A percentile compares a stretch with the other conserved stretches of the same genome.
phyloP scores from a whole-genome alignment of 2,888 invertebrate species.

The Dioctria linearis region DNA sequence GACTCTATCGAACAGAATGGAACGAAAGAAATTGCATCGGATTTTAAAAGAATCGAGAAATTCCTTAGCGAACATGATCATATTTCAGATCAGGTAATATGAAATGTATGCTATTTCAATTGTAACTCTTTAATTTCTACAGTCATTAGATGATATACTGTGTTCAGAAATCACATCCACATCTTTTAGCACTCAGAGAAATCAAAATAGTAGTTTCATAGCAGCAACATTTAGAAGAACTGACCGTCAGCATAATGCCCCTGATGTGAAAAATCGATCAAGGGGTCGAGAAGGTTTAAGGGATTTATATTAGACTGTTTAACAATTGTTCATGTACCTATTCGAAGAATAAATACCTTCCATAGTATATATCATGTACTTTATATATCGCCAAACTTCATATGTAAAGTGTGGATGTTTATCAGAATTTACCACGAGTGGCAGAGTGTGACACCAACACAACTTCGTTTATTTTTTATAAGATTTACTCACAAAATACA shows the following conservation, averaged over 20 bases:
- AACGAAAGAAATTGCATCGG: slow-evolving; percentile 73
- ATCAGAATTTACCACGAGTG: too few relatives aligned
- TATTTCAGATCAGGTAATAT: slow-evolving; percentile 53
- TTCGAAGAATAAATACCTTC: too few relatives aligned
- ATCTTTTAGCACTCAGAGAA: slow-evolving; percentile 37
- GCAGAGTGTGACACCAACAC: too few relatives aligned
- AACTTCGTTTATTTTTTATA: too few relatives aligned
- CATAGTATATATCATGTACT: too few relatives aligned
- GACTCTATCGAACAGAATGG: slow-evolving; percentile 71
- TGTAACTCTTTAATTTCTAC: slow-evolving; percentile 10
- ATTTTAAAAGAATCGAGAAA: slow-evolving; percentile 74
- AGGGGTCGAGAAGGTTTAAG: slow-evolving; percentile 50
- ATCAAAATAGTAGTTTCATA: slow-evolving; percentile 42
- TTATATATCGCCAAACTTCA: too few relatives aligned
- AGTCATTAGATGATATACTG: slow-evolving; percentile 58
- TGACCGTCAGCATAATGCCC: not conserved
- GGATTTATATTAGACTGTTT: slow-evolving; percentile 52
- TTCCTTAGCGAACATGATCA: slow-evolving; percentile 71
- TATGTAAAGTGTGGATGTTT: too few relatives aligned
- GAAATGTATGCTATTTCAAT: not conserved
- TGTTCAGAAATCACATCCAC: slow-evolving; percentile 57
- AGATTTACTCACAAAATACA: too few relatives aligned
- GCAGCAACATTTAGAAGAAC: slow-evolving; percentile 53
- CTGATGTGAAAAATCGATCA: not conserved
- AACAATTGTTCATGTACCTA: too few relatives aligned